Percentiles rank a stretch among this genome's conserved stretches.
These are phyloP conservation scores for Clarias platycephalus DNA, from an alignment of 2,797 vertebrate species.

Conservation along the genomic window DNA sequence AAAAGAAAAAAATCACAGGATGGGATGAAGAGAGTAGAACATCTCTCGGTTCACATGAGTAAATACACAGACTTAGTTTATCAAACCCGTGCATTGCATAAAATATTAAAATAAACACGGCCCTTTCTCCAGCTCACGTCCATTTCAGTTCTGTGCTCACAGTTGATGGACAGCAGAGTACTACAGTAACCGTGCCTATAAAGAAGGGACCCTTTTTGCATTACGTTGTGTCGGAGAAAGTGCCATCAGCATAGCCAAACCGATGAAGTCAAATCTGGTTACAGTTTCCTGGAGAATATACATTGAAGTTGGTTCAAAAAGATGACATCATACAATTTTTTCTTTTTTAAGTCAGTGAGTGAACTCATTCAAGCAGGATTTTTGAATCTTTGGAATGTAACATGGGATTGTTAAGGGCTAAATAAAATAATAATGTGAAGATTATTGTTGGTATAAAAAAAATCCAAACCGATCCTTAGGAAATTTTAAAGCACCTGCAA, in stretches of 20 bases:
- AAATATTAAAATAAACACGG: conserved; percentile 51
- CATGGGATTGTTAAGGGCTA: conserved; percentile 9
- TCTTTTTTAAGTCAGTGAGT: neutral
- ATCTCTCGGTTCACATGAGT: conserved; percentile 68
- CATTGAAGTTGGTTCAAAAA: conserved; percentile 20
- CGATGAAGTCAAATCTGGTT: conserved; percentile 17
- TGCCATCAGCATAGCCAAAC: neutral
- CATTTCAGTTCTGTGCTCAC: conserved; percentile 60
- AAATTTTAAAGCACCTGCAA: neutral
- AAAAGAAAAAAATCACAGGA: conserved; percentile 58
- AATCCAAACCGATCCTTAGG: neutral
- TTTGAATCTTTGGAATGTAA: conserved; percentile 7
- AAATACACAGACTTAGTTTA: conserved; percentile 43
- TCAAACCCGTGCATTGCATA: conserved; percentile 42
- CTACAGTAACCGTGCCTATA: conserved; percentile 47
- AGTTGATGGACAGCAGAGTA: conserved; percentile 51
- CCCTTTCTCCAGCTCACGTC: conserved; percentile 41
- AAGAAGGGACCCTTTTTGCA: conserved; percentile 26
- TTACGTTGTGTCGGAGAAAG: neutral
- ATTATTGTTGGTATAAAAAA: neutral
- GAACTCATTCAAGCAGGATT: conserved; percentile 29
- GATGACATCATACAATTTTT: conserved; percentile 28
- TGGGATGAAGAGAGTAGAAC: conserved; percentile 58
- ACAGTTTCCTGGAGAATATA: conserved; percentile 10
- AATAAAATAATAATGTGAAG: conserved; percentile 14